Base-by-base conservation (phyloP, 2,113 vertebrate genomes). In the Upupa epops region DNA sequence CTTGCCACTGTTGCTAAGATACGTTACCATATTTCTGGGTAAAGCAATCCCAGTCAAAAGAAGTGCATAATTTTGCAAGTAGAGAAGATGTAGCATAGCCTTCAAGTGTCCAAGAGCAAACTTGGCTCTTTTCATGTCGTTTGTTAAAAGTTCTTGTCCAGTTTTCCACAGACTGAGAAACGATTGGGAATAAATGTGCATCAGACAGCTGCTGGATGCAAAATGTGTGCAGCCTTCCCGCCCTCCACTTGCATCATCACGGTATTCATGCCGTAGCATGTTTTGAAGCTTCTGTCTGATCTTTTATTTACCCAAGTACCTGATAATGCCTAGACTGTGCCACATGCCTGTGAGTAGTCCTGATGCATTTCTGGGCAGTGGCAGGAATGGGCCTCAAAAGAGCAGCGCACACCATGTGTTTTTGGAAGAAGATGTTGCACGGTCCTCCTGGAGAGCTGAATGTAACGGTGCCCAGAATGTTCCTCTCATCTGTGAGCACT, bases 1-100 rank as follows among this genome's bases (percentile, higher is more conserved):
- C 74, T 92, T 87, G 80, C 83, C 1, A 42, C 92, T 71, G 93
- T 96, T 96, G 96, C 93, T 95, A 96, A 96, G 93, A 94, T 84
- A 96, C 95, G 4, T 79, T 86, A 82, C 86, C 83, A 73, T 88
- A 92, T 84, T 93, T 94, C 68, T 93, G 92, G 65, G 69, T 76
- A 83, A 87, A 93, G 91, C 84, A 92, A 70, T 89, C 88, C 88
- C 55, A 76, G 70, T 61, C 77, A 4, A 77, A 79, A 90, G 77
- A 66, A 94, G 74, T 40, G 37, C 64, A 25, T 26, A 75, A 66
- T 94, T 96, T 87, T 75, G 13, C 2, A 91, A 90, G 64, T 93
- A 82, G 26, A 55, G 74, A 59, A 87, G 71, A 52, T 49, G 64
- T 0, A 84, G 59, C 37, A 31, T 55, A 93, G 71, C 40, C 28